Conservation (phyloP, 2,113 vertebrate genomes). For the Stomatorhinus ivindoensis region DNA sequence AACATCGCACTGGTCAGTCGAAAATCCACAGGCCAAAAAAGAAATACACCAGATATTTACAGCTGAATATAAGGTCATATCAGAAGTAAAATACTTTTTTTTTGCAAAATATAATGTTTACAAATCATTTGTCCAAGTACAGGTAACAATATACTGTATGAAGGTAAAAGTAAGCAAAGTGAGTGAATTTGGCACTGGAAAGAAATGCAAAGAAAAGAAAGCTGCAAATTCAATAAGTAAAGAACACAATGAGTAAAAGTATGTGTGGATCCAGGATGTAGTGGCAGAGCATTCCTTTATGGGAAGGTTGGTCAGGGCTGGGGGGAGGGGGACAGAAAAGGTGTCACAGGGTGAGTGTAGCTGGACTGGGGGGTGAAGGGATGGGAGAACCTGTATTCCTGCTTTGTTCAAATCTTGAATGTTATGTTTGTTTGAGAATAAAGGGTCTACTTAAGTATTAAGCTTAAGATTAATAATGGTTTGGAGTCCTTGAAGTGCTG, state of each 20-base stretch:
- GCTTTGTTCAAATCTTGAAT: neutral
- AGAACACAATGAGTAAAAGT: too few relatives aligned
- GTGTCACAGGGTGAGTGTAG: neutral
- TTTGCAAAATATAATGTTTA: neutral
- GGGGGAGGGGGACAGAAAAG: neutral
- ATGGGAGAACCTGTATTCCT: neutral
- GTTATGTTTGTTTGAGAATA: neutral
- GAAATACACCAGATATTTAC: too few relatives aligned
- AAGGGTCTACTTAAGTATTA: neutral
- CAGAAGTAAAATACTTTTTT: neutral
- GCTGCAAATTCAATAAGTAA: too few relatives aligned
- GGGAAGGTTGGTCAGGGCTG: neutral
- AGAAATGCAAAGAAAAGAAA: neutral
- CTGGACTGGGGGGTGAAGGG: neutral
- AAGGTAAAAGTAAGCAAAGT: too few relatives aligned
- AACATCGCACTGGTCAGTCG: neutral
- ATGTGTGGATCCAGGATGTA: neutral
- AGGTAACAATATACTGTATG: neutral
- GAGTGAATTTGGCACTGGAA: too few relatives aligned
- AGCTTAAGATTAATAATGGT: neutral
- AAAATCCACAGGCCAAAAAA: neutral
- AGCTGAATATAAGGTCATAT: neutral
- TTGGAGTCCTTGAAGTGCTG: neutral
- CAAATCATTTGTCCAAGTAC: neutral
- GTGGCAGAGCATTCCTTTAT: neutral